These are phyloP conservation scores for Tamias sibiricus DNA, from an alignment of 2,113 vertebrate genomes.

Conservation along the genomic window DNA sequence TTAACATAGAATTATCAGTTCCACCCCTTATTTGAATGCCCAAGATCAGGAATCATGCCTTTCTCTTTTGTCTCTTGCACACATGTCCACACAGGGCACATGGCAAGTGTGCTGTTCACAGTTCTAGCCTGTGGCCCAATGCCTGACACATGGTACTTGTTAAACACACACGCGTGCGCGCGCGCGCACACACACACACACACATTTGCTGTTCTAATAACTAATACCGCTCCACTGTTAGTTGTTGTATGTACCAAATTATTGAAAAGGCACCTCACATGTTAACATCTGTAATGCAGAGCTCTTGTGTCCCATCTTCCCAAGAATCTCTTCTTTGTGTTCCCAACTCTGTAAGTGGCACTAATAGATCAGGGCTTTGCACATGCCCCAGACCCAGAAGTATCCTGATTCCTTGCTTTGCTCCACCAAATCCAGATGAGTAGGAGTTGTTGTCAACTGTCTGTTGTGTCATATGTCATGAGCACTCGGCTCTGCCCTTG, in stretches of 20 bases:
- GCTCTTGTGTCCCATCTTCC: not conserved
- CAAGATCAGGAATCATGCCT: not conserved
- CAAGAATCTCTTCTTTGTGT: not conserved
- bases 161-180: not conserved
- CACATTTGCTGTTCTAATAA: not conserved
- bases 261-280: not conserved
- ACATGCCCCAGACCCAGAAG: not conserved
- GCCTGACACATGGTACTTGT: not conserved
- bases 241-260: too few species aligned
- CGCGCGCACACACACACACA: too few species aligned
- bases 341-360: not conserved
- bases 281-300: not conserved
- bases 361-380: not conserved
- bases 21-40: not conserved
- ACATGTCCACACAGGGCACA: fast-evolving
- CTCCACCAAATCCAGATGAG: not conserved
- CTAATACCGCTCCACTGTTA: not conserved
- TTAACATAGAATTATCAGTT: not conserved
- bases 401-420: not conserved
- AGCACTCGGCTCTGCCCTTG: not conserved
- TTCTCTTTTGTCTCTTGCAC: not conserved
- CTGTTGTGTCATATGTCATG: too few species aligned
- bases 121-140: not conserved
- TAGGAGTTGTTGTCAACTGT: not conserved
- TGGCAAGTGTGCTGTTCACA: too few species aligned